Evolutionary conservation across 2,888 invertebrate genomes (phyloP), one percentile per base, ranked within the genome.

Genomic region (Perdita meconis): DNA sequence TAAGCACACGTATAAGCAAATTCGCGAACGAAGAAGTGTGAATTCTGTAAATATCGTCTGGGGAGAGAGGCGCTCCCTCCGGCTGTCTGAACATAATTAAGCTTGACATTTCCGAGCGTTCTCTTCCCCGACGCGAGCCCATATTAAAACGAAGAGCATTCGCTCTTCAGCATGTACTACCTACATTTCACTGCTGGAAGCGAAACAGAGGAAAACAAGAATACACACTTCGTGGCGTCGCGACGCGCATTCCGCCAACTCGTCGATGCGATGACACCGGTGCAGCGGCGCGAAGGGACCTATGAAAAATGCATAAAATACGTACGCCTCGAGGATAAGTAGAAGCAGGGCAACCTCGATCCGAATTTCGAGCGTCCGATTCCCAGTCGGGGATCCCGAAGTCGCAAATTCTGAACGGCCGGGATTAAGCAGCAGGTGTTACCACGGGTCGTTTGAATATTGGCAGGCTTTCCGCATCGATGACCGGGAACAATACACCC

Each of bases 361-460:
- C 30, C 16, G 51, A 16, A 26, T 51, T 51, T 63, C 24, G 2
- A 13, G 5, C 12, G 10, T 4, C n/a, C 16, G 24, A 13, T 2
- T 44, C 13, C 16, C 36, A 13, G 24, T 24, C 38, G 24, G 38
- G 26, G 36, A 26, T 10, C n/a, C n/a, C 63, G 34, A 38, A n/a
- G 34, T 38, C 22, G 50, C 50, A 63, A 63, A 63, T 63, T 50
- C 63, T 24, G 47, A 19, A 47, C 3, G n/a, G 16, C 19, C 10
- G 12, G 47, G 12, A 47, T 47, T 19, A 19, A 38, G 56, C 55
- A 63, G 50, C 67, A 67, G 78, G 42, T 78, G 77, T 26, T 24
- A 6, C 36, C 36, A 42, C 16, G 40, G 34, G 30, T 26, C 56
- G 30, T 47, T 56, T 50, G 44, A 65, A 78, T 78, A 70, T 65